phyloP scores from a whole-genome alignment of 2,113 vertebrate genomes.

The western clawed frog (Xenopus tropicalis) region DNA sequence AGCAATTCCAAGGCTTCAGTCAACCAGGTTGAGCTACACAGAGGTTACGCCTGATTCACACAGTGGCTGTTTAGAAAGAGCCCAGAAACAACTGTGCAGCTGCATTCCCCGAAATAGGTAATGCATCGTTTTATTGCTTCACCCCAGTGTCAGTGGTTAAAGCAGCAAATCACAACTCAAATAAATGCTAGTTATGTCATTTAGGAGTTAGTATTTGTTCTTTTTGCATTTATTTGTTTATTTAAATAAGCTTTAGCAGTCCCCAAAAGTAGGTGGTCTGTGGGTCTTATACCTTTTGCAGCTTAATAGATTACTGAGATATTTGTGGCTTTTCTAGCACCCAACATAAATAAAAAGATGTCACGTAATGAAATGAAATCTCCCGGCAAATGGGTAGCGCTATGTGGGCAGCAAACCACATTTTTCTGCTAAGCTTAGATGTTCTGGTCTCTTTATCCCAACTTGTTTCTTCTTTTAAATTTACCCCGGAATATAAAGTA shows the following conservation, averaged over 20 bases:
- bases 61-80: neutral
- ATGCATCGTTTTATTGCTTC: neutral
- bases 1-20: constrained; percentile 24
- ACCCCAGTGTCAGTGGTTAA: neutral
- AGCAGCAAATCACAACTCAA: neutral
- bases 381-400: neutral
- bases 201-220: neutral
- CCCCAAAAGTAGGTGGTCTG: neutral
- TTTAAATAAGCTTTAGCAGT: neutral
- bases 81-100: neutral
- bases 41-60: neutral
- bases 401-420: neutral
- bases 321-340: neutral
- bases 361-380: neutral
- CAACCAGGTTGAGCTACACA: constrained; percentile 1
- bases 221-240: neutral
- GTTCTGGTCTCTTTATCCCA: neutral
- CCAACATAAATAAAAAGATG: neutral
- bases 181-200: neutral
- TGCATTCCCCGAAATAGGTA: neutral
- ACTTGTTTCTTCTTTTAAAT: neutral
- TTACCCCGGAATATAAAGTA: too few species aligned
- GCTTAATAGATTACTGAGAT: constrained; percentile 1
- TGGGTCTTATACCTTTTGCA: neutral
- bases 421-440: constrained; percentile 1